Evolutionary conservation across 2,113 vertebrate genomes (phyloP), one percentile per base, ranked within the genome.

Genomic region (Pimephales promelas): DNA sequence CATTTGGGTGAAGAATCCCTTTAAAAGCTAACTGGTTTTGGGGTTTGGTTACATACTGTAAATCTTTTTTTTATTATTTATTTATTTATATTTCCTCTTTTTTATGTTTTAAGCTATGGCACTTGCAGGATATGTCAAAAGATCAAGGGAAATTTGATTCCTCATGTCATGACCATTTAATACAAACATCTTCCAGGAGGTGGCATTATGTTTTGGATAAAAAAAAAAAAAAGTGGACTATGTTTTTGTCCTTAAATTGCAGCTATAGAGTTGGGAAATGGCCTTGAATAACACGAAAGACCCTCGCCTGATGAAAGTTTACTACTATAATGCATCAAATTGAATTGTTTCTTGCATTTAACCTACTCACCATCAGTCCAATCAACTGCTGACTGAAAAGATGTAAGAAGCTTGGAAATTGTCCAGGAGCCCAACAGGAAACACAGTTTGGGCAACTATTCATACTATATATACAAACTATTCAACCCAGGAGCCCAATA

Each of bases 361-460:
- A 43, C 5, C 13, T 68, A 10, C 28, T 24, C 22, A 57, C 49
- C 56, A 40, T 22, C 57, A 18, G 13, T 34, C 5, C 43, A 78
- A 71, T 78, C 75, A 59, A 2, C 28, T 64, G 45, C 40, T 47
- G 40, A 62, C 16, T 22, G 26, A 74, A 22, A 16, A 3, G 47
- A 70, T 18, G 61, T 72, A 62, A 57, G 79, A 56, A 64, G 71
- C 77, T 64, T 59, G 40, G 18, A 43, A 82, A 78, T 73, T 16
- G 45, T 66, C 73, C 62, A 54, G 40, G 74, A 81, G 62, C 40
- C 73, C 26, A 57, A 81, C 59, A 87, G 84, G 78, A 90, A 90
- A 88, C 86, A 86, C 73, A 89, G 88, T 87, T 79, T 78, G 87
- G n/a, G n/a, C n/a, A n/a, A n/a, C n/a, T n/a, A n/a, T n/a, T n/a